phyloP scores from a whole-genome alignment of 2,113 vertebrate genomes.

The Sinocyclocheilus rhinocerous region DNA sequence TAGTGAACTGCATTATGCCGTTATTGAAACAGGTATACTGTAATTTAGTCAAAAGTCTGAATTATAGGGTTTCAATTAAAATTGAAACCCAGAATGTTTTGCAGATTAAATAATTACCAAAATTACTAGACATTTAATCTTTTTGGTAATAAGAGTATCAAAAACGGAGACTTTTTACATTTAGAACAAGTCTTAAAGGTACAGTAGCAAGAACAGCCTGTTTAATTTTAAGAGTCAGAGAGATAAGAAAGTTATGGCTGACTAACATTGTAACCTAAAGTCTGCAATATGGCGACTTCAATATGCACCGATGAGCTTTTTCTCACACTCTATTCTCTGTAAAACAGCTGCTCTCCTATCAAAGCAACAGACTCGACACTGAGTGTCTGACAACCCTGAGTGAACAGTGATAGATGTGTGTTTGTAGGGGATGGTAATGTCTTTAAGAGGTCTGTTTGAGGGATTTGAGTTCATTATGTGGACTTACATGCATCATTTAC shows the following conservation, averaged over 20 bases:
- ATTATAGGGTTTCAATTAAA: neutral
- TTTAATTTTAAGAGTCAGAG: neutral
- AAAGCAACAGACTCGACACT: conserved; percentile 36
- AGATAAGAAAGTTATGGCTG: neutral
- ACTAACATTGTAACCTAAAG: neutral
- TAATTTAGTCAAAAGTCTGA: neutral
- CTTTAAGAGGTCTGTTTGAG: conserved; percentile 42
- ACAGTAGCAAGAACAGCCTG: neutral
- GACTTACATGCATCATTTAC: conserved; percentile 40
- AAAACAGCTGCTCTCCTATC: conserved; percentile 41
- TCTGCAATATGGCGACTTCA: neutral
- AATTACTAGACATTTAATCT: neutral
- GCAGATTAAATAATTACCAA: neutral
- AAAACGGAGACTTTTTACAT: neutral
- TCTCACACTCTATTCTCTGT: conserved; percentile 1
- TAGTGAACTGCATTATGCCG: neutral
- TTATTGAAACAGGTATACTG: neutral
- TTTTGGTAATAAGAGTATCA: neutral
- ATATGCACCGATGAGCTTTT: neutral
- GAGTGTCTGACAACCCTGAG: conserved; percentile 34
- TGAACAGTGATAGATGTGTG: conserved; percentile 57
- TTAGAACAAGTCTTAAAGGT: neutral
- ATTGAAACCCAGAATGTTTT: neutral
- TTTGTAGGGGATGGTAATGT: conserved; percentile 34
- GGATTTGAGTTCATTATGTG: conserved; percentile 31